Conservation (phyloP, 2,797 vertebrate species). For the Hydrophis major region DNA sequence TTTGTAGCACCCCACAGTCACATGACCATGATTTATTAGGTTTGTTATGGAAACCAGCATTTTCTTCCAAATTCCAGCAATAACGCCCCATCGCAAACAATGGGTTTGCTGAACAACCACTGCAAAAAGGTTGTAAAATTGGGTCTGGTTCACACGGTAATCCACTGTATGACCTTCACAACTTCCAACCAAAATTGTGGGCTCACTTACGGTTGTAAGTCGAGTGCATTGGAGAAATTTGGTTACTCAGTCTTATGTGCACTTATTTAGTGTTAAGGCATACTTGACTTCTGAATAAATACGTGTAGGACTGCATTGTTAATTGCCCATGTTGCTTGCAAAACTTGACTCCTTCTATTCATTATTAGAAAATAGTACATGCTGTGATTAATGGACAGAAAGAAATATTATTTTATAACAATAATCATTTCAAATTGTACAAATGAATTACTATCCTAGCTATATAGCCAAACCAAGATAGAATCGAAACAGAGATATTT, state of each 20-base stretch:
- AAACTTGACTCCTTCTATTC: neutral
- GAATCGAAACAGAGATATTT: constrained; percentile 12
- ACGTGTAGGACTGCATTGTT: neutral
- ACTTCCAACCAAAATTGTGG: neutral
- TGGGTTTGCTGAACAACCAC: neutral
- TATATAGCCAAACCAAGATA: neutral
- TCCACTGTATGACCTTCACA: neutral
- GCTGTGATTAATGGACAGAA: neutral
- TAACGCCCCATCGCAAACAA: neutral
- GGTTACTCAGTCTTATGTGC: neutral
- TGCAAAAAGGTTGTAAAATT: neutral
- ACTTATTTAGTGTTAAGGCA: neutral
- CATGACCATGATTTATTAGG: neutral
- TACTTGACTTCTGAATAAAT: neutral
- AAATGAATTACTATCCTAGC: neutral
- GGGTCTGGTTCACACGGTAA: neutral
- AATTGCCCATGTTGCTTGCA: neutral
- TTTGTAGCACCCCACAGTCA: neutral
- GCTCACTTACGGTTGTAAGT: neutral
- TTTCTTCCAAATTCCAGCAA: neutral
- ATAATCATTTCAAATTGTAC: neutral
- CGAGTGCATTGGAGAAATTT: neutral
- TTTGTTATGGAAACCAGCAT: neutral
- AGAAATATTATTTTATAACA: neutral
- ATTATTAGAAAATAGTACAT: neutral